These are phyloP conservation scores for Trichacis sp. DNA, from an alignment of 2,888 invertebrate species.

Conservation along the genomic window DNA sequence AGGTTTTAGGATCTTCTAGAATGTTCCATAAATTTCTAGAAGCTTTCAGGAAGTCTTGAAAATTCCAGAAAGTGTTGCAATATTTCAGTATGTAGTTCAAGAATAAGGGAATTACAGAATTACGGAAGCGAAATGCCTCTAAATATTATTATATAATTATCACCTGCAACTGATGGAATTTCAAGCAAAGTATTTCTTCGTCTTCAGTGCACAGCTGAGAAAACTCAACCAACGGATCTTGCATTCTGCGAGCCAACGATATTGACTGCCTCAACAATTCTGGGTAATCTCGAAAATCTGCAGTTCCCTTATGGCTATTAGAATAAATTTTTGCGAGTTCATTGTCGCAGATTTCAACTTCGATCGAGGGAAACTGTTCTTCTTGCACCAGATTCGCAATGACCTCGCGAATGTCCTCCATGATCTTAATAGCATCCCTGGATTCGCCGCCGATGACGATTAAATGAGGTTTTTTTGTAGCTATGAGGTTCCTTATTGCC, in stretches of 20 bases:
- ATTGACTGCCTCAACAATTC: constrained; percentile 90
- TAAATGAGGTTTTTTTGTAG: constrained; percentile 92
- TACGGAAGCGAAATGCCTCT: no score
- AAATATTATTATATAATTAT: constrained; percentile 39
- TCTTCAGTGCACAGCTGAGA: constrained; percentile 96
- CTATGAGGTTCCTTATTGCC: constrained; percentile 84
- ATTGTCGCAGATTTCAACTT: constrained; percentile 93
- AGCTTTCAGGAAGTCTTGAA: no score
- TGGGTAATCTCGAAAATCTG: constrained; percentile 94
- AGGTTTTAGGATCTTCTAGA: no score
- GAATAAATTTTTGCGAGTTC: constrained; percentile 93
- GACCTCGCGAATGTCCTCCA: constrained; percentile 81
- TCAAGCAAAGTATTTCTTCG: constrained; percentile 94
- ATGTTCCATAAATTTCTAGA: no score
- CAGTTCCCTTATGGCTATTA: constrained; percentile 87
- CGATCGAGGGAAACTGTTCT: constrained; percentile 88
- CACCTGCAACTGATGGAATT: constrained; percentile 85
- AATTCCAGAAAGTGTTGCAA: no score
- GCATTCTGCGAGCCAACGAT: constrained; percentile 90
- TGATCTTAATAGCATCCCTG: constrained; percentile 85
- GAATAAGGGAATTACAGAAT: no score
- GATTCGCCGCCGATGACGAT: constrained; percentile 93
- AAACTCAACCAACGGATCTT: constrained; percentile 96
- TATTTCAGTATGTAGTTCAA: no score
- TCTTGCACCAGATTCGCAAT: constrained; percentile 82